Evolutionary conservation across 2,113 vertebrate genomes (phyloP), one percentile per base, ranked within the genome.

Genomic region (Onychostruthus taczanowskii): DNA sequence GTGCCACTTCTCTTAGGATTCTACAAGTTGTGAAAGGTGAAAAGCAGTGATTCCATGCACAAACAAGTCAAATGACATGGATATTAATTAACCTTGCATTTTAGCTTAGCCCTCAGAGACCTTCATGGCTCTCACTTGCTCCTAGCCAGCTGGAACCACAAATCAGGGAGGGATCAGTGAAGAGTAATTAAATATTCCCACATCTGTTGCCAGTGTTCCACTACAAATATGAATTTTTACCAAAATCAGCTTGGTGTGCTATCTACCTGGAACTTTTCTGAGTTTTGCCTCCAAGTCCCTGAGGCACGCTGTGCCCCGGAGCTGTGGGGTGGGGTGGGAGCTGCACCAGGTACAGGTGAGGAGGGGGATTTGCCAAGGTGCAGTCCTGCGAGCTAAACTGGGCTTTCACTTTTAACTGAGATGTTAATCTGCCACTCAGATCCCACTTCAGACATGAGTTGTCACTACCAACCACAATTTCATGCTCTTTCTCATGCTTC

Each of bases 321-420:
- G 4, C 68, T 35, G 24, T 3, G 46, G 9, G 33, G 14, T 4
- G 4, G 23, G 16, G 9, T 24, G 27, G 0, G 3, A 89, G 35
- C 56, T n/a, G 37, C 47, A 10, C 26, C 4, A 11, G 19, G 2
- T 1, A 18, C 0, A 2, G 28, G 15, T 2, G 27, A 1, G 3
- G 9, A 49, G 14, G 28, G 9, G 16, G 10, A 17, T 35, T 87
- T 24, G 20, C 62, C 39, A 31, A 20, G 13, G 30, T 22, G 16
- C 47, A 73, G 10, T 2, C 53, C 41, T 41, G 11, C 4, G 10
- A 53, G 17, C 12, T 33, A 46, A 84, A 30, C 3, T 26, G 39
- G 17, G 24, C 50, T 92, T 86, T 73, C 41, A 4, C 23, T 79
- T 84, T 44, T 27, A 33, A 27, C 1, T 33, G 49, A 27, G 41